Conservation (phyloP, 2,797 vertebrate genomes). For the Protosalanx chinensis region DNA sequence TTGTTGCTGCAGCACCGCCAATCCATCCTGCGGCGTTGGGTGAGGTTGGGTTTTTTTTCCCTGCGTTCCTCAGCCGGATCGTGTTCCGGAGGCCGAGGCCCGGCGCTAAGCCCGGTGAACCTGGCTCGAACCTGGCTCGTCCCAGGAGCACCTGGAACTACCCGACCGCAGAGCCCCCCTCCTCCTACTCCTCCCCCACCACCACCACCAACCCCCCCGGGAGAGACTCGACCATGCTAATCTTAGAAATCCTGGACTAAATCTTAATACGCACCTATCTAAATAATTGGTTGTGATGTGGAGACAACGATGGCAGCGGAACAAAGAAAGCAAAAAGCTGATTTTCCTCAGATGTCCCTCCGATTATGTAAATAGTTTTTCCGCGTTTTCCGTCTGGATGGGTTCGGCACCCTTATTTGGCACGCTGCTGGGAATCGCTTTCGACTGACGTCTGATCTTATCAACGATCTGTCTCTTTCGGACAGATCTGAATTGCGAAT, state of each 20-base stretch:
- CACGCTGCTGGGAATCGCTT: background rate
- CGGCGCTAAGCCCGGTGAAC: background rate
- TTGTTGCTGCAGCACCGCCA: slow-evolving; percentile 4
- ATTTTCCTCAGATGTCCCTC: too few relatives aligned
- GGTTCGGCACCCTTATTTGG: background rate
- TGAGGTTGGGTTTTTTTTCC: slow-evolving; percentile 3
- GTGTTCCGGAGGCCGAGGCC: background rate
- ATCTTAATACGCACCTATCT: too few relatives aligned
- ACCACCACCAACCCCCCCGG: too few relatives aligned
- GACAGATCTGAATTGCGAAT: background rate
- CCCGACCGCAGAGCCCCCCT: background rate
- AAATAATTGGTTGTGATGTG: too few relatives aligned
- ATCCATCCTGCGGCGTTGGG: background rate
- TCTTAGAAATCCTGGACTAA: too few relatives aligned
- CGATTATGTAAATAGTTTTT: too few relatives aligned
- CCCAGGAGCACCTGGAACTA: background rate
- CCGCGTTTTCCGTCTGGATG: background rate
- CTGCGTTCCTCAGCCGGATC: slow-evolving; percentile 4
- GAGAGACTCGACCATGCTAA: too few relatives aligned
- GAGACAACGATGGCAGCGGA: too few relatives aligned
- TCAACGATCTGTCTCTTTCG: background rate
- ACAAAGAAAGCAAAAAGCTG: too few relatives aligned
- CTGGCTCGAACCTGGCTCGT: too few relatives aligned
- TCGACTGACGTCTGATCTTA: background rate
- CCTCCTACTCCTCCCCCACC: background rate